Evolutionary conservation across 2,113 vertebrate species (phyloP).

Genomic region (Arizona elegans): DNA sequence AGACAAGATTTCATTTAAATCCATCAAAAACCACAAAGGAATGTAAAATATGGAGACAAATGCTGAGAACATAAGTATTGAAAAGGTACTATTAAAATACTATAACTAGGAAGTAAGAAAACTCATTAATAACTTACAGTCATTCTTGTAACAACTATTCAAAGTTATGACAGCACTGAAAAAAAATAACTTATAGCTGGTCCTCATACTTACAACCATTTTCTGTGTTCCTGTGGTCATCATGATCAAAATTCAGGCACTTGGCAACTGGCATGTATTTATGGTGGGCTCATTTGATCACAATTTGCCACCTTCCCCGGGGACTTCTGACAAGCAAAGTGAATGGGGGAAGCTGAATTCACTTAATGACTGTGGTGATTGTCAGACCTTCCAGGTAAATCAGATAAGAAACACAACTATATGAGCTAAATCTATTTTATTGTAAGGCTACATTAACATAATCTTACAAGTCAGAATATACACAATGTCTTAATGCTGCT

Average conservation of each 20-base stretch:
- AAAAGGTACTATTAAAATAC: neutral
- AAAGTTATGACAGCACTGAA: neutral
- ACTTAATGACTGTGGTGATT: too few species aligned
- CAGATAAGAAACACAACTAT: neutral
- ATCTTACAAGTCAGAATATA: neutral
- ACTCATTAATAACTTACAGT: neutral
- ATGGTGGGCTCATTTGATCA: neutral
- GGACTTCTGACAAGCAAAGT: neutral
- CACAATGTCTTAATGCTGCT: neutral
- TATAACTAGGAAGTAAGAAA: neutral
- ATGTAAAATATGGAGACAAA: neutral
- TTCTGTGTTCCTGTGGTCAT: neutral
- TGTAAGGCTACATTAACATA: neutral
- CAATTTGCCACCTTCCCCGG: neutral
- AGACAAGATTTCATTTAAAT: neutral
- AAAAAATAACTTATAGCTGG: neutral
- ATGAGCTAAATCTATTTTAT: neutral
- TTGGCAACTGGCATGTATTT: neutral
- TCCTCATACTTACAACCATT: neutral
- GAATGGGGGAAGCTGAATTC: too few species aligned
- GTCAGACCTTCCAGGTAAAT: neutral
- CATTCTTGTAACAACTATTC: neutral
- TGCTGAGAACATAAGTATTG: neutral
- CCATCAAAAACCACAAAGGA: neutral
- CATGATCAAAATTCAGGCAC: neutral